These are phyloP conservation scores for Neoscelio sp. DNA, from an alignment of 2,888 invertebrate species.

Conservation along the genomic window DNA sequence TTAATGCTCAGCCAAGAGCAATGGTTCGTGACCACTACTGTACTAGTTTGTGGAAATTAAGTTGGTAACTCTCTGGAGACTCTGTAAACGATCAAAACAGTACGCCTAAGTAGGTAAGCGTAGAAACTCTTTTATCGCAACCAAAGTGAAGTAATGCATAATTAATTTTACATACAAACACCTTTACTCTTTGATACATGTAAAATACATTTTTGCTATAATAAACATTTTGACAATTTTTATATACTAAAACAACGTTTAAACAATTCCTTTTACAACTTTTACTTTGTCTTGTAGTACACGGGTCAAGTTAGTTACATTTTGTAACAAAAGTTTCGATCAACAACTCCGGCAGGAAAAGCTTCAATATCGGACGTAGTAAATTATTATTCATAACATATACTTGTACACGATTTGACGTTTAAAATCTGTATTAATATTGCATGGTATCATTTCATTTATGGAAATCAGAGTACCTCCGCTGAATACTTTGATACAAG, in stretches of 20 bases:
- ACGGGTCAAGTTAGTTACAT: not conserved
- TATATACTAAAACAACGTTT: no score
- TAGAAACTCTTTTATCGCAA: constrained; percentile 3
- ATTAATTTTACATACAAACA: constrained; percentile 21
- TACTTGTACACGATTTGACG: constrained; percentile 2
- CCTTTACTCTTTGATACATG: not conserved
- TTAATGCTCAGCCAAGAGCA: constrained; percentile 25
- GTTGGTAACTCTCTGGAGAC: constrained; percentile 20
- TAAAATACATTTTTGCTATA: no score
- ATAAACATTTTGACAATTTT: no score
- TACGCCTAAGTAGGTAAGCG: not conserved
- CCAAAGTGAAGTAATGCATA: constrained; percentile 7
- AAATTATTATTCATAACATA: constrained; percentile 2
- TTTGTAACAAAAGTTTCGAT: no score
- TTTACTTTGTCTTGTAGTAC: not conserved
- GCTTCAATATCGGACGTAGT: not conserved
- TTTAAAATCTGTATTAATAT: constrained; percentile 5
- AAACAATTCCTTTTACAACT: not conserved
- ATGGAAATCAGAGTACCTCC: not conserved
- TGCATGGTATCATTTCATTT: constrained; percentile 4
- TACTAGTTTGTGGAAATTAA: constrained; percentile 36
- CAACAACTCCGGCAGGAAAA: not conserved
- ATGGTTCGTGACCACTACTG: constrained; percentile 33
- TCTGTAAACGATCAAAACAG: constrained; percentile 10
- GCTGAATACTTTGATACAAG: not conserved